Percentiles rank a stretch among this genome's conserved stretches.
Conservation (phyloP, 1,140 invertebrate species). For the Chlorops oryzae region DNA sequence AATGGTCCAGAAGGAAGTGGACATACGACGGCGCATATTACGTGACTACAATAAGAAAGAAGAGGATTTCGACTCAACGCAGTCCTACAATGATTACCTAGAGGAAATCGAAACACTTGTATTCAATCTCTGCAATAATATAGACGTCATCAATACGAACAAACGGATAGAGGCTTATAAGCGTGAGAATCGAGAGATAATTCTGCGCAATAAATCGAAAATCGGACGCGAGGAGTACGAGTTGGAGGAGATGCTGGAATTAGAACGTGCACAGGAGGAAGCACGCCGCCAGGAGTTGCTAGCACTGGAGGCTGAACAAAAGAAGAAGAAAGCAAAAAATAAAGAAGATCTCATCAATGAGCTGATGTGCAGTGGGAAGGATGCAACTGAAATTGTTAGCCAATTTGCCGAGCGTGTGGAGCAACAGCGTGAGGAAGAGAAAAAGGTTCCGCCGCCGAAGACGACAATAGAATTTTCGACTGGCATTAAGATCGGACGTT, state of each 20-base stretch:
- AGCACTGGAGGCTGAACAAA: slow-evolving; percentile 59
- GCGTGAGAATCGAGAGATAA: slow-evolving; percentile 85
- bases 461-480: slow-evolving; percentile 67
- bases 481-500: slow-evolving; percentile 68
- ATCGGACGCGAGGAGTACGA: slow-evolving; percentile 57
- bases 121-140: slow-evolving; percentile 86
- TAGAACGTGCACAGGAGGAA: slow-evolving; percentile 71
- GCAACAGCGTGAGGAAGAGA: slow-evolving; percentile 60
- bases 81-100: slow-evolving; percentile 89
- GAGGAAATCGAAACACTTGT: slow-evolving; percentile 88
- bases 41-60: slow-evolving; percentile 89
- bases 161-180: slow-evolving; percentile 91
- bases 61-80: slow-evolving; percentile 74
- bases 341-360: slow-evolving; percentile 91
- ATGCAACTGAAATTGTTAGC: slow-evolving; percentile 82
- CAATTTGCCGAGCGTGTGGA: slow-evolving; percentile 68
- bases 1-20: slow-evolving; percentile 94
- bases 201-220: slow-evolving; percentile 78
- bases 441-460: slow-evolving; percentile 48
- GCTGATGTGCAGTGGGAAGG: slow-evolving; percentile 83
- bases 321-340: slow-evolving; percentile 73
- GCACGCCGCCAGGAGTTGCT: slow-evolving; percentile 57
- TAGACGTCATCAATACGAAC: slow-evolving; percentile 84
- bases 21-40: slow-evolving; percentile 83
- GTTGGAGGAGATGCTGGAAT: slow-evolving; percentile 79